These are phyloP conservation scores for Sebastes variabilis DNA, from an alignment of 2,797 vertebrate genomes.

Conservation along the genomic window DNA sequence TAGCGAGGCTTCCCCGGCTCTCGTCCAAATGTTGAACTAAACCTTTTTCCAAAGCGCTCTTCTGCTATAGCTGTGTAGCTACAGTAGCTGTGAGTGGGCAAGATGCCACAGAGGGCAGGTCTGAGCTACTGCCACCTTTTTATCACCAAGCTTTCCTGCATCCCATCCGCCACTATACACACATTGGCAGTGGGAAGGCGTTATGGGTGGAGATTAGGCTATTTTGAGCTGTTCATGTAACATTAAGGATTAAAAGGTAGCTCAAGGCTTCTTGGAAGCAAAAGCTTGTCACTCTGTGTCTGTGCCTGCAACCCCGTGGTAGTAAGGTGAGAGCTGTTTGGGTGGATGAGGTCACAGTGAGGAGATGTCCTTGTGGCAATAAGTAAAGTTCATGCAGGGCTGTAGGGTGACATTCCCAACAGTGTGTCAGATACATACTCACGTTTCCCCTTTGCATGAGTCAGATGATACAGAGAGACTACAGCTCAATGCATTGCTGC, in stretches of 20 bases:
- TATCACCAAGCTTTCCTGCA: conserved; percentile 32
- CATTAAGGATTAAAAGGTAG: conserved; percentile 73
- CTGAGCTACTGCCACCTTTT: conserved; percentile 40
- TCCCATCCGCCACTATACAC: conserved; percentile 43
- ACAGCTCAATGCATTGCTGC: conserved; percentile 11
- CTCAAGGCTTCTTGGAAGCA: conserved; percentile 66
- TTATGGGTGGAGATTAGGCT: conserved; percentile 57
- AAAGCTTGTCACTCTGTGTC: conserved; percentile 40
- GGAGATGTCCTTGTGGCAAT: conserved; percentile 34
- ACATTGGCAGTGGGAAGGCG: conserved; percentile 20
- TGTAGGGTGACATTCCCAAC: conserved; percentile 30
- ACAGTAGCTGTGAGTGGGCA: conserved; percentile 27
- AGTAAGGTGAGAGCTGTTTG: conserved; percentile 32
- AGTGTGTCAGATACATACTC: conserved; percentile 37
- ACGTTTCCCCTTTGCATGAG: conserved; percentile 48
- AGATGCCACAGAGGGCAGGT: conserved; percentile 39
- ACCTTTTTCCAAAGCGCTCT: conserved; percentile 7
- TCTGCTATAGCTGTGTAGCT: not conserved
- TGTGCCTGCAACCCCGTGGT: conserved; percentile 12
- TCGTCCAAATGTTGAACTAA: conserved; percentile 39
- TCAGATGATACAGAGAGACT: conserved; percentile 53
- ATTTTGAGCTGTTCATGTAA: conserved; percentile 73
- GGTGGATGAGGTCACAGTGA: conserved; percentile 25
- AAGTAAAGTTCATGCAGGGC: conserved; percentile 29
- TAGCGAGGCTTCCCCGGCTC: conserved; percentile 54